Conservation (phyloP, 2,888 invertebrate species). For the Disparrhopalites patrizii region DNA sequence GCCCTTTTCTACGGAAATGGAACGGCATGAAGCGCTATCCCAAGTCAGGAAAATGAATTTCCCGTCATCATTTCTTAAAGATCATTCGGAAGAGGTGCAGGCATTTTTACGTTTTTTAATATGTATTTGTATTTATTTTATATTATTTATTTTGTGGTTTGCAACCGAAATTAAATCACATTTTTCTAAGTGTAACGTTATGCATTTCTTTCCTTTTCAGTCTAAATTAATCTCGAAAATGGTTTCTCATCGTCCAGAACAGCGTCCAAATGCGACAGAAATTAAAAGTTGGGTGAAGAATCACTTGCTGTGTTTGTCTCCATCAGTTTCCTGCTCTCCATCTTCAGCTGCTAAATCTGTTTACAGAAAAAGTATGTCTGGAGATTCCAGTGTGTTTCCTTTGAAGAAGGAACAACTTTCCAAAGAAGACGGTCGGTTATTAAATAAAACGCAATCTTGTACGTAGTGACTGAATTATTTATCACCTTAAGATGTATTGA, state of each 20-base stretch:
- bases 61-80: slow-evolving; percentile 63
- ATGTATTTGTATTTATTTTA: neutral
- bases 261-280: slow-evolving; percentile 58
- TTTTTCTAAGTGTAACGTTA: slow-evolving; percentile 15
- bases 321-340: neutral
- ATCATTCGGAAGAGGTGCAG: slow-evolving; percentile 67
- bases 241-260: slow-evolving; percentile 68
- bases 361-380: slow-evolving; percentile 8
- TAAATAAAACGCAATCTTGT: slow-evolving; percentile 22
- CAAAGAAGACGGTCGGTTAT: slow-evolving; percentile 1
- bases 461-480: no score
- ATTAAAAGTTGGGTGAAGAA: slow-evolving; percentile 40
- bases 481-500: no score
- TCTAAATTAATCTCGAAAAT: slow-evolving; percentile 69
- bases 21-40: slow-evolving; percentile 67
- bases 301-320: slow-evolving; percentile 1
- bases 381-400: neutral
- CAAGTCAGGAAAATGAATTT: slow-evolving; percentile 64
- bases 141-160: neutral
- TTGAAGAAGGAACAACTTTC: neutral
- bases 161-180: neutral
- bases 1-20: slow-evolving; percentile 87
- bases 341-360: neutral
- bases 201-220: slow-evolving; percentile 54
- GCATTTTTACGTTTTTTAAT: neutral